Base-by-base conservation (phyloP, 1,140 invertebrate genomes). In the Atopsyche davidsoni region DNA sequence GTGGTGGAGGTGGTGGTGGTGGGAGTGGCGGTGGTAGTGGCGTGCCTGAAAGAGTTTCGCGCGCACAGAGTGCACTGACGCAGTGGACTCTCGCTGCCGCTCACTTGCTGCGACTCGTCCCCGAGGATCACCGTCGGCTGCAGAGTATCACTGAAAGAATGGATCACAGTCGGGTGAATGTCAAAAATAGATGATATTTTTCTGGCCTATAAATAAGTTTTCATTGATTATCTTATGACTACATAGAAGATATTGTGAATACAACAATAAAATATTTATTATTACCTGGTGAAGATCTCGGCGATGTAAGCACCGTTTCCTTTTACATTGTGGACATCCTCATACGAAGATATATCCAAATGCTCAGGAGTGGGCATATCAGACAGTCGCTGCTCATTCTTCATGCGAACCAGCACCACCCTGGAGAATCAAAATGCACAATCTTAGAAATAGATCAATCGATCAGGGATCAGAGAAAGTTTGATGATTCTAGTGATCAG, bases 271-370 rank as follows among this genome's bases (percentile, higher is more conserved):
- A 28, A 7, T 28, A 7, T 28, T 28, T 28, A n/a, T n/a, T n/a
- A n/a, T 16, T 63, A 81, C 79, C 78, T 78, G 23, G 86, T 82
- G 55, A 91, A 85, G 62, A 86, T 80, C 67, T 92, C 89, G 1
- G 87, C 88, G 11, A 91, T 70, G 65, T 92, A 92, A 13, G 86
- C 86, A 7, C 85, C 86, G 4, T 66, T 52, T 7, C 59, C 45
- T 23, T 61, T 57, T 0, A 59, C 62, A 1, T 74, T 66, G 60
- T 89, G 85, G 1, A 85, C 84, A 44, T 89, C 80, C 39, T 80
- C 75, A 63, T 89, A 90, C 0, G 83, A 79, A 9, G 79, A 75
- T 13, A 90, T 70, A 10, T 69, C 68, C 1, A 90, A 68, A 47
- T 85, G 77, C 42, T 81, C 76, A 0, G 87, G 85, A 0, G 74